Conservation (phyloP, 2,113 vertebrate genomes). For the Heloderma charlesbogerti region DNA sequence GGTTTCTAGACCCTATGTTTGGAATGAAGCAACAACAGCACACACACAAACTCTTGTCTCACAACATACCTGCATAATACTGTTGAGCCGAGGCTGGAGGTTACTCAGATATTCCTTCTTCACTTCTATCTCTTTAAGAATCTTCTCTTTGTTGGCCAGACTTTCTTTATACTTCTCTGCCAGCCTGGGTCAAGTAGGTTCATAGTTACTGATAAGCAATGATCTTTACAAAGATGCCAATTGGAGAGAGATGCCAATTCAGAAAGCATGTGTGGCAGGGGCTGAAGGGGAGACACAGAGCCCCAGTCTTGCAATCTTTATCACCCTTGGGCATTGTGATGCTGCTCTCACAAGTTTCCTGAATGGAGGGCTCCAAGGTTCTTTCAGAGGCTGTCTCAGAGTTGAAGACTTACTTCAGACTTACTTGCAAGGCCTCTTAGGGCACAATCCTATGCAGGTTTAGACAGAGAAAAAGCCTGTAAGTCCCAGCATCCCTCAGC, state of each 20-base stretch:
- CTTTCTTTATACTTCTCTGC: constrained; percentile 95
- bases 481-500: no score
- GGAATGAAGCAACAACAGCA: not conserved
- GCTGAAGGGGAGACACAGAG: fast-evolving
- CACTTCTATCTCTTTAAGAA: constrained; percentile 95
- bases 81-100: constrained; percentile 95
- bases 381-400: no score
- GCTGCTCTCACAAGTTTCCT: not conserved
- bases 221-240: not conserved
- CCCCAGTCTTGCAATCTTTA: not conserved
- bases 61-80: constrained; percentile 93
- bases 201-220: not conserved
- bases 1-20: not conserved
- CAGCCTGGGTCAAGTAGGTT: constrained; percentile 77
- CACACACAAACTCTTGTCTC: not conserved
- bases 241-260: fast-evolving
- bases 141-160: constrained; percentile 92
- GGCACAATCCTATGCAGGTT: no score
- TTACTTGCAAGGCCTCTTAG: no score
- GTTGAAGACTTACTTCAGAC: no score
- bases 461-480: no score
- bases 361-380: not conserved
- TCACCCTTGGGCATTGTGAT: not conserved
- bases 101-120: constrained; percentile 97
- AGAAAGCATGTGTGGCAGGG: fast-evolving